phyloP scores from a whole-genome alignment of 2,797 vertebrate species.

The Periophthalmus magnuspinnatus region DNA sequence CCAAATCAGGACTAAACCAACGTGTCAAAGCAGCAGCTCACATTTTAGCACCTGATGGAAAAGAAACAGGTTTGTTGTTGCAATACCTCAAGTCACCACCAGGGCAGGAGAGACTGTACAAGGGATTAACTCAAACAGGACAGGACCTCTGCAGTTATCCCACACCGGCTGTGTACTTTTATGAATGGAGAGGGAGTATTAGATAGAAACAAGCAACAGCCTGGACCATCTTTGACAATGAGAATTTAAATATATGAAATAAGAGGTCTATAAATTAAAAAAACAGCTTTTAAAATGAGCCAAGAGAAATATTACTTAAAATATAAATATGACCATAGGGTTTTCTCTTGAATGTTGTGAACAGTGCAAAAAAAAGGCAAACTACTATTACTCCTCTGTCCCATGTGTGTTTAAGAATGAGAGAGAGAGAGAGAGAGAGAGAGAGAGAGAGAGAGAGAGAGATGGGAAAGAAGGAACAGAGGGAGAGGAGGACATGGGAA shows the following conservation, averaged over 20 bases:
- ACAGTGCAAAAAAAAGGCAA: slow-evolving; percentile 33
- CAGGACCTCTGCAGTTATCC: neutral
- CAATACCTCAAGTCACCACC: slow-evolving; percentile 4
- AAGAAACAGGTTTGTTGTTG: slow-evolving; percentile 1
- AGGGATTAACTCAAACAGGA: neutral
- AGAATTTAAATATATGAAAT: too few relatives aligned
- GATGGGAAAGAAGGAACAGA: neutral
- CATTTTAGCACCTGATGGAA: neutral
- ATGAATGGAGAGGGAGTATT: neutral
- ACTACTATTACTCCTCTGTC: slow-evolving; percentile 29
- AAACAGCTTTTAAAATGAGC: neutral
- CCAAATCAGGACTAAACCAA: too few relatives aligned
- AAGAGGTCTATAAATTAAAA: neutral
- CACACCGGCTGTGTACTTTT: neutral
- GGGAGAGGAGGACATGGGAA: too few relatives aligned
- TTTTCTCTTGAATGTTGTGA: slow-evolving; percentile 8
- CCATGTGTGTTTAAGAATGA: slow-evolving; percentile 29
- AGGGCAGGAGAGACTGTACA: neutral
- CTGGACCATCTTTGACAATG: too few relatives aligned
- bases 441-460: slow-evolving; percentile 41
- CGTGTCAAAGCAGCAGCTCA: neutral
- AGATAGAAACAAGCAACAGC: neutral
- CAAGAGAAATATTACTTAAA: neutral
- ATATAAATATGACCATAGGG: neutral
- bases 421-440: slow-evolving; percentile 22